A percentile compares a stretch with the other conserved stretches of the same genome.
Conservation (phyloP, 2,888 invertebrate species). For the Napeogenes sylphis region DNA sequence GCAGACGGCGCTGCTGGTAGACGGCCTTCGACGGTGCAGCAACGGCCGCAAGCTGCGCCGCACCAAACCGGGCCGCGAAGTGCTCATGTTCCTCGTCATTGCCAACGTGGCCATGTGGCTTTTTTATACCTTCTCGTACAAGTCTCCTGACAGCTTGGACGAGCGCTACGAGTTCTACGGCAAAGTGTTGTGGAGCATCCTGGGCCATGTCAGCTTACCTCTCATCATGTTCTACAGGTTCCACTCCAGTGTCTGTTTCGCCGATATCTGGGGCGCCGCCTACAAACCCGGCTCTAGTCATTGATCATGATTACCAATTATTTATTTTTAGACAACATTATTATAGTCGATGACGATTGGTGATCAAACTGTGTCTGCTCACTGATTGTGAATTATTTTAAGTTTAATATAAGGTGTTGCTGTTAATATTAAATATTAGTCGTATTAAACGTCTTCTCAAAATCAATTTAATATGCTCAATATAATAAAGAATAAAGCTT, state of each 20-base stretch:
- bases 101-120: constrained; percentile 88
- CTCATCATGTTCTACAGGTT: constrained; percentile 88
- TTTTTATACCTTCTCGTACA: constrained; percentile 82
- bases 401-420: too few relatives aligned
- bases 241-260: constrained; percentile 87
- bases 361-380: too few relatives aligned
- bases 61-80: constrained; percentile 84
- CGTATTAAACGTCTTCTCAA: too few relatives aligned
- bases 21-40: constrained; percentile 85
- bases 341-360: background rate
- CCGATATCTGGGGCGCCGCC: constrained; percentile 87
- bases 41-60: constrained; percentile 80
- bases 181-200: constrained; percentile 82
- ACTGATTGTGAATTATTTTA: too few relatives aligned
- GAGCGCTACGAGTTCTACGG: constrained; percentile 83
- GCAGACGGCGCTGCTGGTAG: constrained; percentile 85
- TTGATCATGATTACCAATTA: constrained; percentile 31
- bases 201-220: constrained; percentile 85
- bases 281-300: constrained; percentile 79
- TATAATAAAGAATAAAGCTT: too few relatives aligned
- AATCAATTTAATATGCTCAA: too few relatives aligned
- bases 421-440: too few relatives aligned
- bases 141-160: constrained; percentile 70
- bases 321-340: background rate
- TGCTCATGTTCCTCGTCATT: constrained; percentile 86